Percentiles rank a stretch among this genome's conserved stretches.
Evolutionary conservation across 35 echinoderm and acorn worm species (phyloP).

Genomic region (Acanthaster planci): DNA sequence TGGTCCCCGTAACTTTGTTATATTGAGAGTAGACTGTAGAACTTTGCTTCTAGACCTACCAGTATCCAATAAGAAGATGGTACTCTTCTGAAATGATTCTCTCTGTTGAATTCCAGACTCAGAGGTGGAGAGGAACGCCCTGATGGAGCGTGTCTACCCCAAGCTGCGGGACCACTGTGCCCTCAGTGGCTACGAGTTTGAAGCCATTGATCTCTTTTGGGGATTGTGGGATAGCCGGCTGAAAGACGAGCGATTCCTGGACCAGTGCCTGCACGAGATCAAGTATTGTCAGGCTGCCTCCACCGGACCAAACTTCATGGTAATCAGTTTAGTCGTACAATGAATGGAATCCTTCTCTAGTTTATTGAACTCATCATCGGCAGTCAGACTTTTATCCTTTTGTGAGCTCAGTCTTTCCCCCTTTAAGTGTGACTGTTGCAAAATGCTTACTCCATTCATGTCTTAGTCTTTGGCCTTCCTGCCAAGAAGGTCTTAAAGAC

Average conservation of each 20-base stretch:
- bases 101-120: slow-evolving; percentile 63
- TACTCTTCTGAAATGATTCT: not conserved
- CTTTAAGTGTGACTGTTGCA: too few relatives aligned
- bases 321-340: too few relatives aligned
- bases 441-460: too few relatives aligned
- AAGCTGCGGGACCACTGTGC: slow-evolving; percentile 73
- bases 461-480: too few relatives aligned
- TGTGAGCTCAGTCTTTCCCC: too few relatives aligned
- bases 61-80: not conserved
- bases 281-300: slow-evolving; percentile 77
- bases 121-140: slow-evolving; percentile 78
- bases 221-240: slow-evolving; percentile 74
- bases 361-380: too few relatives aligned
- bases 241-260: slow-evolving; percentile 65
- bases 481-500: too few relatives aligned
- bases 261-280: slow-evolving; percentile 75
- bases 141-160: slow-evolving; percentile 89
- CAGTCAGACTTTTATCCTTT: too few relatives aligned
- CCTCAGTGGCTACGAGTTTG: slow-evolving; percentile 78
- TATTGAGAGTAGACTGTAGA: too few relatives aligned
- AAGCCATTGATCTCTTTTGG: slow-evolving; percentile 80
- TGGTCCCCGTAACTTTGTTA: not conserved
- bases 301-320: slow-evolving; percentile 95
- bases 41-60: not conserved
- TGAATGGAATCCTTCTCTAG: too few relatives aligned